These are phyloP conservation scores for Papilio xuthus DNA, from an alignment of 1,140 invertebrate species.

Conservation along the genomic window DNA sequence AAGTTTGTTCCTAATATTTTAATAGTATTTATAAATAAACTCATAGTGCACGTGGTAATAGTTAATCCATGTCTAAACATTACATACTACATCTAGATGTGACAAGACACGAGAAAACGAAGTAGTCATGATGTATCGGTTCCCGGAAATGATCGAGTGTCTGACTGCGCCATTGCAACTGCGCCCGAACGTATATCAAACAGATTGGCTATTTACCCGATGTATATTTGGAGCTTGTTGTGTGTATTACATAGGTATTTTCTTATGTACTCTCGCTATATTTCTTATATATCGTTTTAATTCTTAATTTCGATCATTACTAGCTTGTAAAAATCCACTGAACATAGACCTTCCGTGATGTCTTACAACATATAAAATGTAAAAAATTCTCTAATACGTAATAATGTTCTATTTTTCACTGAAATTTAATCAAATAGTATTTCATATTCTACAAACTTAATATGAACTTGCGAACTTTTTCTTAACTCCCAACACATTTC, in stretches of 20 bases:
- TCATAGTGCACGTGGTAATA: neutral
- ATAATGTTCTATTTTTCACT: no score
- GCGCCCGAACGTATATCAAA: slow-evolving; percentile 8
- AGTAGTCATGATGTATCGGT: slow-evolving; percentile 1
- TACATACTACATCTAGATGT: slow-evolving; percentile 3
- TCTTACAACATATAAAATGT: no score
- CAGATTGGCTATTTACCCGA: slow-evolving; percentile 9
- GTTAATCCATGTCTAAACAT: neutral
- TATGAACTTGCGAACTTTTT: neutral
- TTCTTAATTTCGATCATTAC: no score
- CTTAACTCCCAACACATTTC: neutral
- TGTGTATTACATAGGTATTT: neutral
- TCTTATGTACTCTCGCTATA: neutral
- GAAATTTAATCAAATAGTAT: neutral
- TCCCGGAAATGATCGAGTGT: slow-evolving; percentile 19
- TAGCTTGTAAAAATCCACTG: no score
- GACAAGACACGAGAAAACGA: neutral
- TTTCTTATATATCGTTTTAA: no score
- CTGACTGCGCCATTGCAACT: slow-evolving; percentile 9
- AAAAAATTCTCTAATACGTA: no score
- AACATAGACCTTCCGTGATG: no score
- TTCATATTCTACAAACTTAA: neutral
- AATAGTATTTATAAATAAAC: neutral
- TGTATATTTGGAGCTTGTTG: neutral
- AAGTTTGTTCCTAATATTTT: neutral